A percentile compares a stretch with the other conserved stretches of the same genome.
phyloP scores from a whole-genome alignment of 2,113 vertebrate species.

The Bos javanicus region DNA sequence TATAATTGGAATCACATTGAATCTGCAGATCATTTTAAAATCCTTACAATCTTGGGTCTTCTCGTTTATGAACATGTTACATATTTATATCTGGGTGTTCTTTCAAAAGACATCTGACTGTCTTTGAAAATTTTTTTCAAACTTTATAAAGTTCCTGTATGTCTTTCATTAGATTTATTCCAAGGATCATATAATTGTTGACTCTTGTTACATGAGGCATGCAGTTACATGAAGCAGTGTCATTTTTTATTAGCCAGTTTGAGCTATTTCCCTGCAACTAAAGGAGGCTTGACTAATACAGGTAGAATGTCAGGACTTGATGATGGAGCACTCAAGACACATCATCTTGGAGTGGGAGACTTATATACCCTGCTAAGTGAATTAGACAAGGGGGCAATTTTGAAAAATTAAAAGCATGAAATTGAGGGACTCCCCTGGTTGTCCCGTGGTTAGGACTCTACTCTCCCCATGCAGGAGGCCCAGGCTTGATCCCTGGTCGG shows the following conservation, averaged over 20 bases:
- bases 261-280: not conserved
- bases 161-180: not conserved
- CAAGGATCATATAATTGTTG: not conserved
- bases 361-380: not conserved
- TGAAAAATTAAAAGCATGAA: not conserved
- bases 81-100: not conserved
- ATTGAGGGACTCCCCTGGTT: not conserved
- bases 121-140: not conserved
- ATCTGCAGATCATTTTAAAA: not conserved
- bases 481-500: not conserved
- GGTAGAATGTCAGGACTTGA: not conserved
- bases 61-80: not conserved
- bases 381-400: not conserved
- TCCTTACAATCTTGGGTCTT: not conserved
- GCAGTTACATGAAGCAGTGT: not conserved
- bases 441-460: not conserved
- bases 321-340: not conserved
- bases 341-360: not conserved
- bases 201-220: not conserved
- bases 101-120: not conserved
- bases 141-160: not conserved
- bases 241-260: not conserved
- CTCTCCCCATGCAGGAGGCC: not conserved
- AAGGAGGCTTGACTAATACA: not conserved
- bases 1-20: not conserved